Conservation (phyloP, 2,888 invertebrate species). For the Phymatocera aterrima region DNA sequence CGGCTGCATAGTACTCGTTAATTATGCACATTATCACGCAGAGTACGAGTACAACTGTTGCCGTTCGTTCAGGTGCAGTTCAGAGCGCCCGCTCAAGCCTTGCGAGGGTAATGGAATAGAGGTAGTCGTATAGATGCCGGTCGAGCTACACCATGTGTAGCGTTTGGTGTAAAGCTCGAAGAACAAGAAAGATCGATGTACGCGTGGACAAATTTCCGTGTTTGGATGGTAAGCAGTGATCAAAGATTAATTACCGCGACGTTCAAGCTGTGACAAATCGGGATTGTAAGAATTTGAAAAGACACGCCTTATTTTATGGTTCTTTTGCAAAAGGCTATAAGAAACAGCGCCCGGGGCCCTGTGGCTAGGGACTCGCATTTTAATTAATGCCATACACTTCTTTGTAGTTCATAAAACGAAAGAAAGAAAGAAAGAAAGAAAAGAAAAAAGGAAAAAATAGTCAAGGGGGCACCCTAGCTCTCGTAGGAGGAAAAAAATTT, state of each 20-base stretch:
- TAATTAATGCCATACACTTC: constrained; percentile 51
- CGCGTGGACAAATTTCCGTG: constrained; percentile 33
- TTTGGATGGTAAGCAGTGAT: constrained; percentile 23
- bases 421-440: constrained; percentile 35
- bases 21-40: constrained; percentile 40
- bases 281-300: constrained; percentile 38
- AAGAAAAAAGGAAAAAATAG: constrained; percentile 48
- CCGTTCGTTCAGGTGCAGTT: constrained; percentile 3
- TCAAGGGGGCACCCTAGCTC: constrained; percentile 29
- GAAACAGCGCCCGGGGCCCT: constrained; percentile 34
- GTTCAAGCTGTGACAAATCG: constrained; percentile 45
- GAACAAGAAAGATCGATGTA: constrained; percentile 37
- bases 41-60: constrained; percentile 34
- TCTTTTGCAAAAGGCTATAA: constrained; percentile 60
- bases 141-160: constrained; percentile 8
- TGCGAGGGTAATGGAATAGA: not conserved
- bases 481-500: constrained; percentile 45
- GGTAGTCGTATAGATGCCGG: not conserved
- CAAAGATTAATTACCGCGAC: constrained; percentile 35
- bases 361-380: constrained; percentile 52
- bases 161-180: constrained; percentile 20
- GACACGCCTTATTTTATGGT: constrained; percentile 40
- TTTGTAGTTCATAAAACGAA: constrained; percentile 61
- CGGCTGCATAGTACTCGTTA: constrained; percentile 22
- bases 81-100: not conserved